Conservation (phyloP, 2,797 vertebrate species). For the Pseudopleuronectes americanus region DNA sequence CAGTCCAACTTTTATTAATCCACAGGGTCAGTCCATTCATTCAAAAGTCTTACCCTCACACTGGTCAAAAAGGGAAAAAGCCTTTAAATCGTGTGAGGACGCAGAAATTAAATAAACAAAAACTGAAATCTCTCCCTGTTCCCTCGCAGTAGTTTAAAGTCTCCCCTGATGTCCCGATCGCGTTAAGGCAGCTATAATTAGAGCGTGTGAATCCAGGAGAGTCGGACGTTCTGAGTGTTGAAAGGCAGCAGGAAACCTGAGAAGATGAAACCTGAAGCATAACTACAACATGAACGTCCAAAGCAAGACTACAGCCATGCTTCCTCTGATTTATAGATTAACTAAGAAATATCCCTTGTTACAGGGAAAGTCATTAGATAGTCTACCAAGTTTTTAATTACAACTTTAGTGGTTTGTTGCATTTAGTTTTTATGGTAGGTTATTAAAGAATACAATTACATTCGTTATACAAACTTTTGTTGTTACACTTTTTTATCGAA, state of each 20-base stretch:
- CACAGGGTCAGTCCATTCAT: slow-evolving; percentile 21
- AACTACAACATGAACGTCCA: slow-evolving; percentile 19
- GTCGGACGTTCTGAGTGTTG: slow-evolving; percentile 49
- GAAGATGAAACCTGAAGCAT: slow-evolving; percentile 60
- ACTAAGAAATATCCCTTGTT: no score
- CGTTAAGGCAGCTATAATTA: slow-evolving; percentile 81
- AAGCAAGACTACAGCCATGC: slow-evolving; percentile 11
- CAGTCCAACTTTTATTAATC: slow-evolving; percentile 10
- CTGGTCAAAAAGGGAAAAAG: background rate
- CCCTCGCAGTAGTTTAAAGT: slow-evolving; percentile 35
- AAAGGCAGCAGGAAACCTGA: slow-evolving; percentile 74
- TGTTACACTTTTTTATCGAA: no score
- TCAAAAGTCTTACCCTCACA: slow-evolving; percentile 5
- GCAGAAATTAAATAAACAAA: no score
- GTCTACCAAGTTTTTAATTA: background rate
- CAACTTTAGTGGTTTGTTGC: background rate
- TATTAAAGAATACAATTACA: no score
- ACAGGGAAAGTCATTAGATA: background rate
- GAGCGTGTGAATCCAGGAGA: slow-evolving; percentile 77
- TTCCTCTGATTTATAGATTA: background rate
- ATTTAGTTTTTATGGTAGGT: background rate
- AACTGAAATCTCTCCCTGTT: background rate
- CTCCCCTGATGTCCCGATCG: slow-evolving; percentile 30
- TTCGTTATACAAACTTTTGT: no score
- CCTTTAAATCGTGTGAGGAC: background rate